phyloP scores from a whole-genome alignment of 2,888 invertebrate genomes.

The Callosobruchus maculatus region DNA sequence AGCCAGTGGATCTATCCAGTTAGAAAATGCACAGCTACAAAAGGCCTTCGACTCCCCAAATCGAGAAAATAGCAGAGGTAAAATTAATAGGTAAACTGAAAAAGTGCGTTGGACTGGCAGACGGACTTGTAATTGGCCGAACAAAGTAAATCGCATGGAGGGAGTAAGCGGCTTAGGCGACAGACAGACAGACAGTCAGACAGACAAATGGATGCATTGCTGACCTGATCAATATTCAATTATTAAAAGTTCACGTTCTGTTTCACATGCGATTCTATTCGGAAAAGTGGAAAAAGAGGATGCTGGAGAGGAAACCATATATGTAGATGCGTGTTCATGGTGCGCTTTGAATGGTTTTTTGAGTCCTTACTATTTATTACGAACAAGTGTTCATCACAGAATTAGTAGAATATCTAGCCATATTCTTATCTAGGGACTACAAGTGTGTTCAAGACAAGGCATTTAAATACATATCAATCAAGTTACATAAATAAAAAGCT shows the following conservation, averaged over 20 bases:
- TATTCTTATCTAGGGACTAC: no score
- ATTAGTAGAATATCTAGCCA: no score
- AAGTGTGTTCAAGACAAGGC: no score
- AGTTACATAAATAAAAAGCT: no score
- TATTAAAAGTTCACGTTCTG: constrained; percentile 36
- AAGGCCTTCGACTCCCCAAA: constrained; percentile 18
- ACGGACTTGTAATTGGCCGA: constrained; percentile 41
- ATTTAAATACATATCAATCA: no score
- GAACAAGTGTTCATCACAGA: no score
- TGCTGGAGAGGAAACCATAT: neutral
- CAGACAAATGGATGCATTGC: neutral
- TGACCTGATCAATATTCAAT: constrained; percentile 35
- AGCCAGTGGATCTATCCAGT: constrained; percentile 30
- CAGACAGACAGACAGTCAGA: constrained; percentile 22
- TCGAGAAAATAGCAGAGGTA: constrained; percentile 15
- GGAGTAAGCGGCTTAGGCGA: constrained; percentile 28
- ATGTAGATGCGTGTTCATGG: neutral
- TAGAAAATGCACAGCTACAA: constrained; percentile 31
- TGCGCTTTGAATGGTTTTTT: neutral
- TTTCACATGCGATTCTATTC: constrained; percentile 26
- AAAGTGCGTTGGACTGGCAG: constrained; percentile 29
- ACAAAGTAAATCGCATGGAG: constrained; percentile 39
- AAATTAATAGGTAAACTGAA: constrained; percentile 24
- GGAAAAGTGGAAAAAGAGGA: constrained; percentile 14
- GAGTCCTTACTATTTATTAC: no score